Conservation (phyloP, 2,888 invertebrate species). For the Cephus sareptanus region DNA sequence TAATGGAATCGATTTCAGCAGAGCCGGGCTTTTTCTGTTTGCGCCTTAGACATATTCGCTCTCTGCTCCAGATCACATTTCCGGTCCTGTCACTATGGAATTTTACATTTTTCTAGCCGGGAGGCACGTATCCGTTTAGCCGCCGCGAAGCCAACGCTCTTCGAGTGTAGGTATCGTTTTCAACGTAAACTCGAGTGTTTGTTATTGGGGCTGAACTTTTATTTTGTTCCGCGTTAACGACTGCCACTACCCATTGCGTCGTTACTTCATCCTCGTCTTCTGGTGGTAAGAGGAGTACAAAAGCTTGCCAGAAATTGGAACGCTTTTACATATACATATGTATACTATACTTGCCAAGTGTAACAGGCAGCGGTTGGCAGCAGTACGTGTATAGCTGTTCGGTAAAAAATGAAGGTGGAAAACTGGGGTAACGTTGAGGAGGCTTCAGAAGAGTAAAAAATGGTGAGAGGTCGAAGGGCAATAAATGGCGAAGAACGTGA, state of each 20-base stretch:
- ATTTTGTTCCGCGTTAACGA: neutral
- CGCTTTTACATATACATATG: neutral
- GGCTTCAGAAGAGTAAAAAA: neutral
- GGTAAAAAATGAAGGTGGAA: neutral
- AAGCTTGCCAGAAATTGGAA: neutral
- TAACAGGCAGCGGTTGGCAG: neutral
- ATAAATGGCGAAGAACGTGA: neutral
- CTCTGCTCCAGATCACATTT: neutral
- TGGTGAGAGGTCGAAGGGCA: neutral
- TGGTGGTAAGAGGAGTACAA: neutral
- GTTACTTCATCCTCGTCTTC: neutral
- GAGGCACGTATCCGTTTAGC: too few species aligned
- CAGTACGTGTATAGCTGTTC: neutral
- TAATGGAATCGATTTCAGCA: neutral
- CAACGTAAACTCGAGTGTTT: neutral
- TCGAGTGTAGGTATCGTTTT: neutral
- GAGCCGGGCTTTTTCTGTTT: neutral
- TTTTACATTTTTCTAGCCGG: neutral
- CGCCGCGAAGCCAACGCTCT: neutral
- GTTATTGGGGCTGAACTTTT: neutral
- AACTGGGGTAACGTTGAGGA: neutral
- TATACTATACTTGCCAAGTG: neutral
- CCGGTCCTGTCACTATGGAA: neutral
- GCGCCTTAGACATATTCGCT: neutral
- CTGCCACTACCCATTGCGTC: neutral